Base-by-base conservation (phyloP, 2,888 invertebrate genomes). In the Venusia cambrica region DNA sequence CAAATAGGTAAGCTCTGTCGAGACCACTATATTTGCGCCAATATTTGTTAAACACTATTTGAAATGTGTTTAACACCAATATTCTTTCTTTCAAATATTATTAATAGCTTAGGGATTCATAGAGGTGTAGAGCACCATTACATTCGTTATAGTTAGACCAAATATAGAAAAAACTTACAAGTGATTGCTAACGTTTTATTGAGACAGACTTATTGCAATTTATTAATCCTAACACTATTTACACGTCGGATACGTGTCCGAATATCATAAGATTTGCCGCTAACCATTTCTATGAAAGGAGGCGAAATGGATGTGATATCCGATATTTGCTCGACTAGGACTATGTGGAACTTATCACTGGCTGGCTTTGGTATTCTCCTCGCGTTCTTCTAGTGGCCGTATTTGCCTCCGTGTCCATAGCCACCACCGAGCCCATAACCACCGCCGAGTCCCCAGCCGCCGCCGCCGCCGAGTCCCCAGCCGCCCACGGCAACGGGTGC, bases 231-330 rank as follows among this genome's bases (percentile, higher is more conserved):
- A 44, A 32, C 28, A 38, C 41, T 56, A 66, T 63, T 63, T 66
- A 68, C 63, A 69, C 35, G 60, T 66, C 57, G 63, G 62, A 65
- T 61, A 57, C 67, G 66, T 67, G 61, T 67, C 59, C 55, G 51
- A 59, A 51, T 56, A 49, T 58, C 55, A 45, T 59, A 65, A 68
- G 62, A 72, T 76, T 68, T 76, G 77, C 79, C 72, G 74, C 71
- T 69, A 69, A 71, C 79, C 78, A 78, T 80, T 81, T 81, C 77
- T 53, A 57, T 57, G 34, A 51, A 63, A 60, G 47, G 48, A 57
- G 53, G 48, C 45, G 75, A 83, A 81, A 83, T 73, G 78, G 77
- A 60, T 74, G 68, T 73, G 79, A n/a, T n/a, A n/a, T n/a, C n/a
- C n/a, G 74, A 77, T 71, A 62, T 72, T 61, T 62, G 54, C 62